Evolutionary conservation across 2,113 vertebrate species (phyloP).

Genomic region (Lanius ludovicianus): DNA sequence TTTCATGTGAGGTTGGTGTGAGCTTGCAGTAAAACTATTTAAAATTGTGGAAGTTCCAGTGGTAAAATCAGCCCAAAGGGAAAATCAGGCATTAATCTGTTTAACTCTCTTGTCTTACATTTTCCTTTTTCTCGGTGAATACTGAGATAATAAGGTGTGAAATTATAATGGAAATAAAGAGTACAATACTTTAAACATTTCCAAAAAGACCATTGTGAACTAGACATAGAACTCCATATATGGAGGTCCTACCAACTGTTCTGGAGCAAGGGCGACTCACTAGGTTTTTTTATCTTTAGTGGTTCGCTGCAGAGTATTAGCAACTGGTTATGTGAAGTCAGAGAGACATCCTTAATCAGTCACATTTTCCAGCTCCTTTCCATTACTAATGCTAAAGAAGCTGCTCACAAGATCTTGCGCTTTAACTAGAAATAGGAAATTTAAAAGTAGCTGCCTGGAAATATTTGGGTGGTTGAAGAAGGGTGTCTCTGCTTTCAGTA

Average conservation of each 20-base stretch:
- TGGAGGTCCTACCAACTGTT: not conserved
- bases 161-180: not conserved
- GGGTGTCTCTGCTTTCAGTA: not conserved
- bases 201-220: not conserved
- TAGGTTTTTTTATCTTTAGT: not conserved
- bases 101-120: not conserved
- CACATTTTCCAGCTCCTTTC: not conserved
- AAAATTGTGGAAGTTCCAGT: not conserved
- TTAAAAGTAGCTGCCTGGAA: not conserved
- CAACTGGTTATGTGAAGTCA: not conserved
- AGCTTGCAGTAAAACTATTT: not conserved
- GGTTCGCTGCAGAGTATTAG: not conserved
- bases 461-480: not conserved
- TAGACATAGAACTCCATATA: not conserved
- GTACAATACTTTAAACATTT: not conserved
- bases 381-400: not conserved
- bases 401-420: not conserved
- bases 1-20: not conserved
- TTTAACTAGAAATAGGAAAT: not conserved
- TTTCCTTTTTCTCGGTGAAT: not conserved
- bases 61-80: not conserved
- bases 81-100: not conserved
- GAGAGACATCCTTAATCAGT: not conserved
- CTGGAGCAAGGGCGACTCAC: not conserved
- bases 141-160: not conserved